These are phyloP conservation scores for Chydorus sphaericus DNA, from an alignment of 2,888 invertebrate genomes.

Conservation along the genomic window DNA sequence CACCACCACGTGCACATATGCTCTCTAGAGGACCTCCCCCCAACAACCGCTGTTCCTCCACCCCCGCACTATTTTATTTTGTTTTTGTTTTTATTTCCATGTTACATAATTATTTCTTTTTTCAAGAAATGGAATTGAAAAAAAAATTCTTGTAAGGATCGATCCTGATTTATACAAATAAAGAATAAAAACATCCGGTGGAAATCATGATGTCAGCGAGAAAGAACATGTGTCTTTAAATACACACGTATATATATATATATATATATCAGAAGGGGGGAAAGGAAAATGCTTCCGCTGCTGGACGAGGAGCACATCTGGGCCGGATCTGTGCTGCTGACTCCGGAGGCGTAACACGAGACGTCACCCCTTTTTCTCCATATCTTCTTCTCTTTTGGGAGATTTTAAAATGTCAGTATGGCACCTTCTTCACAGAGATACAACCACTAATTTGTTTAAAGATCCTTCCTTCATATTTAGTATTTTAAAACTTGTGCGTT, in stretches of 20 bases:
- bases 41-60: not conserved
- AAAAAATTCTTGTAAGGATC: too few relatives aligned
- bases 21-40: not conserved
- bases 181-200: not conserved
- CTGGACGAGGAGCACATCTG: not conserved
- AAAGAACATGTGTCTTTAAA: not conserved
- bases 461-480: too few relatives aligned
- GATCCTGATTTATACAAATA: not conserved
- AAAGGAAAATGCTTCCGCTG: not conserved
- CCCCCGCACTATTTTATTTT: too few relatives aligned
- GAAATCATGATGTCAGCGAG: not conserved
- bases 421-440: too few relatives aligned
- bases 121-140: too few relatives aligned
- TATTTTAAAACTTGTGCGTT: too few relatives aligned
- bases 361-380: not conserved
- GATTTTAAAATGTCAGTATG: too few relatives aligned
- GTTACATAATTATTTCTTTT: too few relatives aligned
- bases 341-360: not conserved
- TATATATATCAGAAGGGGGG: not conserved
- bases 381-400: too few relatives aligned
- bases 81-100: too few relatives aligned
- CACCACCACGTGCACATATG: constrained; percentile 11
- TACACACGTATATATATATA: not conserved
- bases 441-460: too few relatives aligned
- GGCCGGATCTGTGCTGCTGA: not conserved